Percentiles rank a stretch among this genome's conserved stretches.
Evolutionary conservation across 2,113 vertebrate species (phyloP).

Genomic region (Pteronura brasiliensis): DNA sequence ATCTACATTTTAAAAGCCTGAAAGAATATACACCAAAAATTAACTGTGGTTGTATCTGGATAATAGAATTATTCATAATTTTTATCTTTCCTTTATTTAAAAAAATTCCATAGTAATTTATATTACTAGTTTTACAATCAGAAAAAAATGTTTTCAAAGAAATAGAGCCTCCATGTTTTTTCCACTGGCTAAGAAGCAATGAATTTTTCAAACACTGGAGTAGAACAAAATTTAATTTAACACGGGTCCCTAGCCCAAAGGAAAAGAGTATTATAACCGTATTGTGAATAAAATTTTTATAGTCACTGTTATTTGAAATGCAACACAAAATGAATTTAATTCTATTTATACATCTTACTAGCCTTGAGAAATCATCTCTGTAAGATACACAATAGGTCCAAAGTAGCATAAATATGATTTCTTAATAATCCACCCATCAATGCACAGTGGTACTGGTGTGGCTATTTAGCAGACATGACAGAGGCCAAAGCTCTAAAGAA

Average conservation of each 20-base stretch:
- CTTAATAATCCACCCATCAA: background rate
- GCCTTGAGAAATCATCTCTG: background rate
- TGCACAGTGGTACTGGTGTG: background rate
- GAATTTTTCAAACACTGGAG: background rate
- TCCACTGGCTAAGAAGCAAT: background rate
- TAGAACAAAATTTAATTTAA: background rate
- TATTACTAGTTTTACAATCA: background rate
- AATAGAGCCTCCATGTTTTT: background rate
- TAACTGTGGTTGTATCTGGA: background rate
- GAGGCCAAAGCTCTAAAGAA: background rate
- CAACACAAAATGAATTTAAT: background rate
- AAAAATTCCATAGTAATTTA: background rate
- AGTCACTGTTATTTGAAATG: conserved; percentile 5
- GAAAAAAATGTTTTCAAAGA: background rate
- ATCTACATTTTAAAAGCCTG: background rate
- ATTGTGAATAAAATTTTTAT: background rate
- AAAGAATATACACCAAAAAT: background rate
- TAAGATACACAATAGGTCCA: background rate
- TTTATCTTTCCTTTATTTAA: background rate
- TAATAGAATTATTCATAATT: background rate
- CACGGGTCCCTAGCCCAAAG: background rate
- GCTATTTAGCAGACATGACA: background rate
- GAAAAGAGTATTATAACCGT: background rate
- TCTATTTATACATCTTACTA: background rate
- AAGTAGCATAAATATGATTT: background rate